These are phyloP conservation scores for Iguana delicatissima DNA, from an alignment of 2,797 vertebrate genomes.

Conservation along the genomic window DNA sequence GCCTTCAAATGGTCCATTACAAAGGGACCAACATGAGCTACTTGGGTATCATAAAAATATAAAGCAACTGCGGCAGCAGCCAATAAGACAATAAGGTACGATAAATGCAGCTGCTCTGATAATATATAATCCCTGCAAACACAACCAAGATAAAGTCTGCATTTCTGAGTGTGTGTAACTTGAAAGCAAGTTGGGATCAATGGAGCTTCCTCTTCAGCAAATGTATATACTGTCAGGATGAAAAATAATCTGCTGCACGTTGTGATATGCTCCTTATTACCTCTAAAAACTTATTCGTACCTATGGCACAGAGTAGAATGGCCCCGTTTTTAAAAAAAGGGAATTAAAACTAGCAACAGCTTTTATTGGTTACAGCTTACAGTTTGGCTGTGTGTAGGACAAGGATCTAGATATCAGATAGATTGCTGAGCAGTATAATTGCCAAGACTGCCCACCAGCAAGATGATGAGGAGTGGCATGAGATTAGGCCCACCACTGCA, in stretches of 20 bases:
- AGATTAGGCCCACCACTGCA: not conserved
- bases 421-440: not conserved
- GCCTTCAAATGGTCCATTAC: not conserved
- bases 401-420: not conserved
- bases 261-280: not conserved
- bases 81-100: not conserved
- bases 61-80: not conserved
- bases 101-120: not conserved
- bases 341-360: not conserved
- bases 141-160: not conserved
- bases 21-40: not conserved
- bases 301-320: not conserved
- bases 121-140: conserved; percentile 3
- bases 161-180: not conserved
- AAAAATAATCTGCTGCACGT: not conserved
- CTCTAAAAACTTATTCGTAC: not conserved
- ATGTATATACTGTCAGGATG: not conserved
- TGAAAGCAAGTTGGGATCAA: not conserved
- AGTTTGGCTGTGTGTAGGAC: not conserved
- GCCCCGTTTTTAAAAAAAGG: too few relatives aligned
- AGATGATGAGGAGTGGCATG: not conserved
- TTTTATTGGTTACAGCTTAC: not conserved
- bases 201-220: not conserved
- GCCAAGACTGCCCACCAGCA: not conserved
- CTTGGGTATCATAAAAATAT: not conserved